phyloP scores from a whole-genome alignment of 2,888 invertebrate species.

The Carabus problematicus region DNA sequence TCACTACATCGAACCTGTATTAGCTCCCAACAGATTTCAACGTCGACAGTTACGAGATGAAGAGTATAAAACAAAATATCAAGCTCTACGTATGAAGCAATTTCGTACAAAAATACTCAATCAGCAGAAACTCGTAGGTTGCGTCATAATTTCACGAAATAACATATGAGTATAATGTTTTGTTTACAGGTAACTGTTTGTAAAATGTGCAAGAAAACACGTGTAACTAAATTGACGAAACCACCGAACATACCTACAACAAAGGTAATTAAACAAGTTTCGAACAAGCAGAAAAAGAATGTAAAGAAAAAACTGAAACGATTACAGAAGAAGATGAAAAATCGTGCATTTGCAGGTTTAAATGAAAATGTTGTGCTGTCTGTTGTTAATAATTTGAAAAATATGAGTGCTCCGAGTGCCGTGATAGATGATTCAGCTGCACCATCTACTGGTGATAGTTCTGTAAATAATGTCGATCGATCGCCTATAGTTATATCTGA shows the following conservation, averaged over 20 bases:
- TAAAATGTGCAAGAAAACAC: constrained; percentile 49
- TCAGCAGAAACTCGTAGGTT: constrained; percentile 3
- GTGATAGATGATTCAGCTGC: background rate
- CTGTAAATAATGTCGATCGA: no score
- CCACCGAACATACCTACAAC: constrained; percentile 3
- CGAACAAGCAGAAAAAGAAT: constrained; percentile 15
- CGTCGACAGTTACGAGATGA: background rate
- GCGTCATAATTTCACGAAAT: background rate
- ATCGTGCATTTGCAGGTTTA: constrained; percentile 59
- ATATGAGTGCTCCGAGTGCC: constrained; percentile 27
- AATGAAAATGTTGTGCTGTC: constrained; percentile 49
- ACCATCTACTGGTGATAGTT: background rate
- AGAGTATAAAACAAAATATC: background rate
- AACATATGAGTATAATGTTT: constrained; percentile 6
- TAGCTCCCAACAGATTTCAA: background rate
- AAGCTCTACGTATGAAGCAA: background rate
- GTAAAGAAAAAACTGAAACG: constrained; percentile 44
- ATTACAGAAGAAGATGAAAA: constrained; percentile 55
- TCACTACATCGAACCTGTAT: background rate
- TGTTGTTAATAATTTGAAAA: constrained; percentile 39
- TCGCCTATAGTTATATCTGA: constrained; percentile 4
- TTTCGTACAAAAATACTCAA: background rate
- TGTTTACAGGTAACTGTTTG: constrained; percentile 50
- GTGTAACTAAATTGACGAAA: constrained; percentile 33
- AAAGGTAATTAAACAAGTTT: constrained; percentile 25